phyloP scores from a whole-genome alignment of 2,797 vertebrate genomes.

The Smutsia temminckii region DNA sequence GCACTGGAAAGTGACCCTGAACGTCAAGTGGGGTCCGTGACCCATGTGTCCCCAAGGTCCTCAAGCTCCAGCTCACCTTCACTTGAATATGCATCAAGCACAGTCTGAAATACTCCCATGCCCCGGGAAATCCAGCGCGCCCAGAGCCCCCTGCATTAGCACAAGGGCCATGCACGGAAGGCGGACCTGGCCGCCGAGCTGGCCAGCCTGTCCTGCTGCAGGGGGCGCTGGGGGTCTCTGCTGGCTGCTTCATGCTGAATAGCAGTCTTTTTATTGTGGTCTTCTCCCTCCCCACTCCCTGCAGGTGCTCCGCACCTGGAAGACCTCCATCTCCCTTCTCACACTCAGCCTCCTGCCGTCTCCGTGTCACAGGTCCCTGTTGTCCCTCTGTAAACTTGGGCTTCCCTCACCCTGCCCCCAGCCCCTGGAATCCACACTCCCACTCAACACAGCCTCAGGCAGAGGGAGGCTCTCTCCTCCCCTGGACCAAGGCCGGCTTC shows the following conservation, averaged over 20 bases:
- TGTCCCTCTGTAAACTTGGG: background rate
- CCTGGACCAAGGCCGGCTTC: no score
- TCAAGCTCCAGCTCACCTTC: background rate
- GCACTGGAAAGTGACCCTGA: background rate
- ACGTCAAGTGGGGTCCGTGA: background rate
- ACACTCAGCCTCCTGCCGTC: background rate
- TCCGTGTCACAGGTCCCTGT: accelerated
- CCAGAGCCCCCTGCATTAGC: accelerated
- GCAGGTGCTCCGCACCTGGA: background rate
- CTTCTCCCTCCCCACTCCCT: background rate
- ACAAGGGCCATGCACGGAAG: background rate
- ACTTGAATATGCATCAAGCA: accelerated
- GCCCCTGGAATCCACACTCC: background rate
- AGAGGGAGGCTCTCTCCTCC: background rate
- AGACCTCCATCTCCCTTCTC: background rate
- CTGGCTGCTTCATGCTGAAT: background rate
- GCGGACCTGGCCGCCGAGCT: background rate
- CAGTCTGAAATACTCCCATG: accelerated
- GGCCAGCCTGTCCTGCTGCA: background rate
- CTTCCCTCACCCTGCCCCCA: background rate
- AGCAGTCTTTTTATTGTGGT: background rate
- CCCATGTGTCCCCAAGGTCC: accelerated
- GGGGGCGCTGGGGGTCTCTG: background rate
- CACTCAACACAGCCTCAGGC: background rate
- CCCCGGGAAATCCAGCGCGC: no score